Percentiles rank a stretch among this genome's conserved stretches.
Evolutionary conservation across 2,888 invertebrate genomes (phyloP).

Genomic region (Caenorhabditis angaria): DNA sequence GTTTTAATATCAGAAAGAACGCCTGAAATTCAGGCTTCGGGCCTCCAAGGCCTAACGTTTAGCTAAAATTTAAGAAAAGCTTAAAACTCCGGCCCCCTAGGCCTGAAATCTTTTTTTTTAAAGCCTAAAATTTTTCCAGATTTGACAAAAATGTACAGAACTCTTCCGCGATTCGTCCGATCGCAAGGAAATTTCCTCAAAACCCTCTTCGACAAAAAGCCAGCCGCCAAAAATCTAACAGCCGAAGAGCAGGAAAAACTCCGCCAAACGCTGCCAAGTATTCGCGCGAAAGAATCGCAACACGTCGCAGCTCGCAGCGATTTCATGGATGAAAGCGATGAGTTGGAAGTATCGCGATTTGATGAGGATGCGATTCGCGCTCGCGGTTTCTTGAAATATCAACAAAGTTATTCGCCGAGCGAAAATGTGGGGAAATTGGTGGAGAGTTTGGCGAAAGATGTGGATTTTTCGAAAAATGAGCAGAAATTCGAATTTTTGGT

Average conservation of each 20-base stretch:
- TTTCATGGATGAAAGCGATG: constrained; percentile 29
- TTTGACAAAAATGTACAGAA: constrained; percentile 22
- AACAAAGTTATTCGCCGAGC: constrained; percentile 49
- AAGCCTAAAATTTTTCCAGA: not conserved
- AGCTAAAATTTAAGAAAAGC: no score
- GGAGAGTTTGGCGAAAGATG: constrained; percentile 34
- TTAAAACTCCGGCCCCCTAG: no score
- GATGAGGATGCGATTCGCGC: constrained; percentile 65
- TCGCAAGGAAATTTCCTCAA: constrained; percentile 34
- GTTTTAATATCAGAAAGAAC: no score
- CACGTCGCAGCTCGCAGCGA: constrained; percentile 21
- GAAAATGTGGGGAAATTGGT: constrained; percentile 18
- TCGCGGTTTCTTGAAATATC: constrained; percentile 57
- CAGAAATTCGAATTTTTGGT: constrained; percentile 33
- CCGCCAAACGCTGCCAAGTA: constrained; percentile 30
- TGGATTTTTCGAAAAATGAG: constrained; percentile 17
- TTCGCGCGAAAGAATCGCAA: constrained; percentile 25
- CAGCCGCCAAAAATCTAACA: constrained; percentile 20
- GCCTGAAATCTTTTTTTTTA: not conserved
- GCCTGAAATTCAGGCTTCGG: no score
- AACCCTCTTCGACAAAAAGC: constrained; percentile 21
- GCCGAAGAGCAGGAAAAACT: constrained; percentile 34
- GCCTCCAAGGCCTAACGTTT: no score
- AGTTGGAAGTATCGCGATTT: constrained; percentile 36
- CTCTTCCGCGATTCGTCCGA: constrained; percentile 23